Evolutionary conservation across 2,888 invertebrate species (phyloP), one percentile per base, ranked within the genome.

Genomic region (Priapulus caudatus): DNA sequence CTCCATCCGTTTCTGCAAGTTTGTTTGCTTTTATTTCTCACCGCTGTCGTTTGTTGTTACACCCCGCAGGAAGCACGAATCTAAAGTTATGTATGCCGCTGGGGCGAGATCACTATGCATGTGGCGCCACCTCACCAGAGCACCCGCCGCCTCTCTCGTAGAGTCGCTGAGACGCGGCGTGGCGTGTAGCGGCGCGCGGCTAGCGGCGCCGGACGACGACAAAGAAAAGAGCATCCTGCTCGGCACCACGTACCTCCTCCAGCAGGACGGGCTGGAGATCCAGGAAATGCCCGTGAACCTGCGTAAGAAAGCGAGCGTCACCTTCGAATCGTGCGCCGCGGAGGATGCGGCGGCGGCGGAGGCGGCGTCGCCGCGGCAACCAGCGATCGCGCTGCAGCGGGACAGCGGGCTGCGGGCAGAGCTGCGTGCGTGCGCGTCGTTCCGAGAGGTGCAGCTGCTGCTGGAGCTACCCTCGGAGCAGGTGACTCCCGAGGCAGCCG

Each of bases 241-340:
- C 18, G 67, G 67, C 2, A 69, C 72, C 19, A 72, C 74, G 1
- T 78, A 78, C 5, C 78, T 82, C 53, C 66, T 83, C 46, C 71
- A 81, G 51, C 82, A 84, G 70, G 80, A 81, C 65, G 82, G 81
- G 2, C 69, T 74, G n/a, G 75, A 77, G 51, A 80, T 83, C 20
- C 78, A 80, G 60, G 83, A 83, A 65, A 72, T 83, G 47, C 82
- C 82, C 1, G 71, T 81, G 15, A 75, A 82, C 50, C 77, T 83
- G 21, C 74, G 77, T 52, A 77, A 67, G 51, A 72, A 64, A 15
- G 55, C 52, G 19, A 52, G 54, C 15, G 43, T 51, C 16, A 2
- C 16, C 18, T 3, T 19, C 24, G 20, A 23, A 15, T n/a, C 48
- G 18, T 15, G 23, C 4, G n/a, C 20, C 16, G 50, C 20, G 33